A percentile compares a stretch with the other conserved stretches of the same genome.
Evolutionary conservation across 2,888 invertebrate genomes (phyloP).

Genomic region (Anaspis maculata): DNA sequence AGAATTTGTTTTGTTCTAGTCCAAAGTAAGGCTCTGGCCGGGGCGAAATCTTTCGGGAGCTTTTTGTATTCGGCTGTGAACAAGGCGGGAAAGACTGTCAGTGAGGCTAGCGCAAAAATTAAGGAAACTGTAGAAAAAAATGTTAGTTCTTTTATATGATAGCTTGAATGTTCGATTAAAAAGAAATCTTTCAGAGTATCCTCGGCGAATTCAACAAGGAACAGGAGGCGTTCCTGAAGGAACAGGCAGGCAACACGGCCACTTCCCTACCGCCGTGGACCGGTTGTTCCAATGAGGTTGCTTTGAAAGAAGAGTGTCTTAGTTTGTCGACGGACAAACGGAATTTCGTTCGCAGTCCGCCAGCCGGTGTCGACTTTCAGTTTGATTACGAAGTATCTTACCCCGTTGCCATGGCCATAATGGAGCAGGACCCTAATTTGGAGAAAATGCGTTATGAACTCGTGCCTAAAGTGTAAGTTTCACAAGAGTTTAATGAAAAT

Average conservation of each 20-base stretch:
- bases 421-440: constrained; percentile 91
- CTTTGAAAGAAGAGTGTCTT: constrained; percentile 90
- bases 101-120: constrained; percentile 84
- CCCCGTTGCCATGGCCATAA: constrained; percentile 89
- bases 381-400: constrained; percentile 91
- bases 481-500: too few species aligned
- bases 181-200: constrained; percentile 60
- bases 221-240: constrained; percentile 91
- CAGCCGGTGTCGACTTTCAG: constrained; percentile 88
- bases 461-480: constrained; percentile 98
- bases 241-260: constrained; percentile 62
- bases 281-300: constrained; percentile 89
- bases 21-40: constrained; percentile 81
- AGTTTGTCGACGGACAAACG: constrained; percentile 90
- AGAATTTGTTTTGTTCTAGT: constrained; percentile 53
- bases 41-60: constrained; percentile 84
- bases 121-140: constrained; percentile 96
- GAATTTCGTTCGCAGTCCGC: constrained; percentile 95
- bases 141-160: constrained; percentile 54
- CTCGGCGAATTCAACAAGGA: constrained; percentile 95
- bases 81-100: constrained; percentile 89
- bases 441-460: constrained; percentile 98
- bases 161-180: too few species aligned
- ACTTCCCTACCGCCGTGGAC: constrained; percentile 87
- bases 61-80: constrained; percentile 93